Percentiles rank a stretch among this genome's conserved stretches.
Evolutionary conservation across 2,888 invertebrate species (phyloP).

Genomic region (Pollenia angustigena): DNA sequence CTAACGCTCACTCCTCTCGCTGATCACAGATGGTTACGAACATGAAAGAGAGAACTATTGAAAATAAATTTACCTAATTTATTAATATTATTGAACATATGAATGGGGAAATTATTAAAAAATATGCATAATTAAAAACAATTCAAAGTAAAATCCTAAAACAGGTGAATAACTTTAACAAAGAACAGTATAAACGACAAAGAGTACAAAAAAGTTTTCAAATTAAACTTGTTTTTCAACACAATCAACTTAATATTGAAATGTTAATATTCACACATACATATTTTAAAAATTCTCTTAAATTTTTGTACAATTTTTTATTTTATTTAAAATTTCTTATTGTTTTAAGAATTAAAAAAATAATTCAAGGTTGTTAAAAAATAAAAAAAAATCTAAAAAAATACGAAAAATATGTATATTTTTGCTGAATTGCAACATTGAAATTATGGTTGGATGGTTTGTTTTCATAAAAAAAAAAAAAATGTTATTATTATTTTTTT

Average conservation of each 20-base stretch:
- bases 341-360: slow-evolving; percentile 54
- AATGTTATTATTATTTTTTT: slow-evolving; percentile 32
- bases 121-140: background rate
- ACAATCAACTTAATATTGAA: slow-evolving; percentile 58
- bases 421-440: slow-evolving; percentile 73
- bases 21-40: background rate
- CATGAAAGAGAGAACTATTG: background rate
- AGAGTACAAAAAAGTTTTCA: slow-evolving; percentile 46
- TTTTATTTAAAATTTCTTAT: slow-evolving; percentile 54
- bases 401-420: slow-evolving; percentile 21
- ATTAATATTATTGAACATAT: slow-evolving; percentile 1
- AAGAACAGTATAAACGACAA: slow-evolving; percentile 4
- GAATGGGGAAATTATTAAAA: slow-evolving; percentile 20
- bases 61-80: background rate
- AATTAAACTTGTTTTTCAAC: slow-evolving; percentile 68
- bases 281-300: slow-evolving; percentile 41
- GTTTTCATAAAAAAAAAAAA: slow-evolving; percentile 32
- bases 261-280: slow-evolving; percentile 49
- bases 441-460: slow-evolving; percentile 63
- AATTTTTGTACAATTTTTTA: background rate
- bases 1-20: background rate
- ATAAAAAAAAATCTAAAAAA: slow-evolving; percentile 31
- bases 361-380: slow-evolving; percentile 67
- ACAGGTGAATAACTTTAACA: slow-evolving; percentile 63
- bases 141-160: slow-evolving; percentile 19